Percentiles rank a stretch among this genome's conserved stretches.
Conservation (phyloP, 2,113 vertebrate species). For the Cygnus atratus region DNA sequence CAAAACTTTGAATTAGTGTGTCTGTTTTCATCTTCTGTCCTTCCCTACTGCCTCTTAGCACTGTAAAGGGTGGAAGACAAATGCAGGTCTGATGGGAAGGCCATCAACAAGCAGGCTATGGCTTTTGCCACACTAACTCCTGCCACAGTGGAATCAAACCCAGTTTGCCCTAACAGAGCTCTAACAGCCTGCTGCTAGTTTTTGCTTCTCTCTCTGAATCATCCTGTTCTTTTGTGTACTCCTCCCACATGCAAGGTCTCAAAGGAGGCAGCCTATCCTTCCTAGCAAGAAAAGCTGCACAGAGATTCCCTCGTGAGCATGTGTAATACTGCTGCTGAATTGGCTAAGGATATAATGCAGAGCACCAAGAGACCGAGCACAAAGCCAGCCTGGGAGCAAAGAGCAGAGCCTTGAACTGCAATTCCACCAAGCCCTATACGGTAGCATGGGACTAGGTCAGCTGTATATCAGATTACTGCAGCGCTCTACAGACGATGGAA, state of each 20-base stretch:
- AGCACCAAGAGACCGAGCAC: background rate
- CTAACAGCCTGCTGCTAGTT: background rate
- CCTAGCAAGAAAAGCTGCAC: background rate
- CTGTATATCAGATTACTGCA: background rate
- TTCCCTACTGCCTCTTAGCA: background rate
- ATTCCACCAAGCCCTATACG: background rate
- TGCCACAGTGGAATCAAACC: background rate
- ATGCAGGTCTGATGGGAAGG: background rate
- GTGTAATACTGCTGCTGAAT: constrained; percentile 40
- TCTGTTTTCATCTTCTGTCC: background rate
- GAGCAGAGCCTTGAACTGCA: background rate
- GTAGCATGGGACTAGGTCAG: constrained; percentile 9
- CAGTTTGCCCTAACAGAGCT: background rate
- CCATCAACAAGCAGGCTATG: background rate
- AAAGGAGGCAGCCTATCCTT: background rate
- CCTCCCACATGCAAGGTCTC: constrained; percentile 53
- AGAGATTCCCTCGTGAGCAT: background rate
- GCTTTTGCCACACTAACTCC: background rate
- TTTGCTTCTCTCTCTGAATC: constrained; percentile 38
- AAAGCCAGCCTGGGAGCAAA: constrained; percentile 23
- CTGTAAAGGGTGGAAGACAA: background rate
- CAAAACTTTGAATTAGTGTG: background rate
- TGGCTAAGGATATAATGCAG: background rate
- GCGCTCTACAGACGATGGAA: background rate
- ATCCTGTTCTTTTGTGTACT: constrained; percentile 11